Base-by-base conservation (phyloP, 2,113 vertebrate genomes). In the Ammodramus savannarum region DNA sequence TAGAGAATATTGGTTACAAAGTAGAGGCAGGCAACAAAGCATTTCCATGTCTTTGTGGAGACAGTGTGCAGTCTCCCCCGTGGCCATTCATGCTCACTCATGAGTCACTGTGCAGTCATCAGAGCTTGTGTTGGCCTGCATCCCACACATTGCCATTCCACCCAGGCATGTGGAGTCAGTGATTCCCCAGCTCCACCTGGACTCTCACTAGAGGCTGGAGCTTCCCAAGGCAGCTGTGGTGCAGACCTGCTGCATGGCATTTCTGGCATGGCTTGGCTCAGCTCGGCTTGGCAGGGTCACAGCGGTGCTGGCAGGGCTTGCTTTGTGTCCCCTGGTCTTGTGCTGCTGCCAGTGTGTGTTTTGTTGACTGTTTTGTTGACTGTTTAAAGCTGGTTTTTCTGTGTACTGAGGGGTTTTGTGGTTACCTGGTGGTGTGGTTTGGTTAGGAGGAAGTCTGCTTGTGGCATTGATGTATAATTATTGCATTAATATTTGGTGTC, bases 101-200 rank as follows among this genome's bases (percentile, higher is more conserved):
- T 51, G 74, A 79, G 74, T 94, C 5, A 2, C 7, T 9, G 44
- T 79, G 7, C 77, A 44, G 21, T 26, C 89, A 48, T 4, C 7
- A 7, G 38, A 51, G 36, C 1, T 3, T 59, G n/a, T 59, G 49
- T 18, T 51, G 59, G 63, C 88, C 2, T 0, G 1, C n/a, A 36
- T 71, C 81, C 80, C 57, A 22, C 44, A 4, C 43, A 22, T 71
- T 69, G 34, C 73, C 86, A 8, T 80, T 27, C 4, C 76, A 32
- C 61, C 22, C 2, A 0, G 43, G 20, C 34, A 5, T 6, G 10
- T 31, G 0, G 12, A 67, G 73, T 48, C 84, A 57, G 57, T 2
- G 12, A 52, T 92, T 94, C 81, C 73, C 34, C 89, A 89, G 62
- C 93, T 92, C 94, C 94, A 38, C 79, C 77, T 65, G 57, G 72